A percentile compares a stretch with the other conserved stretches of the same genome.
Conservation (phyloP, 2,888 invertebrate genomes). For the Hoplodrina blanda region DNA sequence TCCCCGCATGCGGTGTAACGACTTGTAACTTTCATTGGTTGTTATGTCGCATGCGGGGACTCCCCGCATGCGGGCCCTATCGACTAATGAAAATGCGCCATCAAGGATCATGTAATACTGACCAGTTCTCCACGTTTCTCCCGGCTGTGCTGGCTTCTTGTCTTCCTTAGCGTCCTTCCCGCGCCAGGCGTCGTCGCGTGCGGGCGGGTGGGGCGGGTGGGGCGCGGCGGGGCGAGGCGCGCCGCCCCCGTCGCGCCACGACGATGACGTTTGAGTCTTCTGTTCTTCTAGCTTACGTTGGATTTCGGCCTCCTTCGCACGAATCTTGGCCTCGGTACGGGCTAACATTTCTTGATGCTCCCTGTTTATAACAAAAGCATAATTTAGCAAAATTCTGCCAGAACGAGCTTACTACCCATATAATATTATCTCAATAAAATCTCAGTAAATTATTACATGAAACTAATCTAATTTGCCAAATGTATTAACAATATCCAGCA, state of each 20-base stretch:
- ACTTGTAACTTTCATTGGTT: too few species aligned
- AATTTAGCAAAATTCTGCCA: too few species aligned
- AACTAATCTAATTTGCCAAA: too few species aligned
- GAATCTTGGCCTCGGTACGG: conserved; percentile 91
- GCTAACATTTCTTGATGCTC: conserved; percentile 93
- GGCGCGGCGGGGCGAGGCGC: conserved; percentile 3
- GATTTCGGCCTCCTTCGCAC: conserved; percentile 93
- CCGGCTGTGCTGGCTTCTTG: conserved; percentile 67
- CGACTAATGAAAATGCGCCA: too few species aligned
- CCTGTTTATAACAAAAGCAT: conserved; percentile 70
- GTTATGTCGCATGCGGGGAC: too few species aligned
- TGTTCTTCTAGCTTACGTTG: conserved; percentile 91
- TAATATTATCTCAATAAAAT: too few species aligned
- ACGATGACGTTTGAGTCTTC: conserved; percentile 71
- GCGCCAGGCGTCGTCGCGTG: conserved; percentile 60
- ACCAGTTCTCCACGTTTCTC: conserved; percentile 58
- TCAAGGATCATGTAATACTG: background rate
- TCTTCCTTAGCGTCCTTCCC: conserved; percentile 52
- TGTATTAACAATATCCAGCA: too few species aligned
- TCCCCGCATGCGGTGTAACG: too few species aligned
- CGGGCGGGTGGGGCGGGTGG: conserved; percentile 3
- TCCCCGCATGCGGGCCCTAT: too few species aligned
- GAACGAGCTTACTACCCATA: too few species aligned
- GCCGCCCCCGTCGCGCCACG: conserved; percentile 75
- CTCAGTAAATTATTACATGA: too few species aligned